Evolutionary conservation across 1,140 invertebrate genomes (phyloP).

Genomic region (Ylistrum balloti): DNA sequence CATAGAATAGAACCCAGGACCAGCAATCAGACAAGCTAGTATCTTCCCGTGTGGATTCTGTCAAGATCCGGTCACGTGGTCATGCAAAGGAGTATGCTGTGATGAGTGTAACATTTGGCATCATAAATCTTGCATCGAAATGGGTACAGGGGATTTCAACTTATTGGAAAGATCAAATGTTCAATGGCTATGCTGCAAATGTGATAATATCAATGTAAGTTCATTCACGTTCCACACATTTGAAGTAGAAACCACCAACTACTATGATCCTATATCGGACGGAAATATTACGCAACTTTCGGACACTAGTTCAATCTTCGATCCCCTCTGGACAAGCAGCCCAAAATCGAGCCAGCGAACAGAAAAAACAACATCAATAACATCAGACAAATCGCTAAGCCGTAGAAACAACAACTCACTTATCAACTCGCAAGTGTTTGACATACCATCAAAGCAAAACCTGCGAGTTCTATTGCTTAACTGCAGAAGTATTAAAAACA

Average conservation of each 20-base stretch:
- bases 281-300: too few relatives aligned
- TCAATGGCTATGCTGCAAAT: neutral
- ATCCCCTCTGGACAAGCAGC: too few relatives aligned
- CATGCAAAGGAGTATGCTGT: too few relatives aligned
- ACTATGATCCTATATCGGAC: too few relatives aligned
- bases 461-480: neutral
- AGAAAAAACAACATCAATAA: too few relatives aligned
- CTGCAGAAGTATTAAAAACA: conserved; percentile 36
- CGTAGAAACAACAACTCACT: neutral
- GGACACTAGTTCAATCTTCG: too few relatives aligned
- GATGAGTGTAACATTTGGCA: conserved; percentile 54
- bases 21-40: too few relatives aligned
- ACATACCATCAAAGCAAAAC: neutral
- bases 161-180: conserved; percentile 54
- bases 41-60: too few relatives aligned
- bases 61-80: too few relatives aligned
- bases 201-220: neutral
- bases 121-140: conserved; percentile 54
- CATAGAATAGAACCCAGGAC: too few relatives aligned
- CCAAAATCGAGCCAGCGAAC: too few relatives aligned
- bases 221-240: neutral
- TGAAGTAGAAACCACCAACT: too few relatives aligned
- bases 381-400: neutral
- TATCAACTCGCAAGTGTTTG: neutral
- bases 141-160: conserved; percentile 51